Conservation (phyloP, 2,888 invertebrate genomes). For the Aromia moschata region DNA sequence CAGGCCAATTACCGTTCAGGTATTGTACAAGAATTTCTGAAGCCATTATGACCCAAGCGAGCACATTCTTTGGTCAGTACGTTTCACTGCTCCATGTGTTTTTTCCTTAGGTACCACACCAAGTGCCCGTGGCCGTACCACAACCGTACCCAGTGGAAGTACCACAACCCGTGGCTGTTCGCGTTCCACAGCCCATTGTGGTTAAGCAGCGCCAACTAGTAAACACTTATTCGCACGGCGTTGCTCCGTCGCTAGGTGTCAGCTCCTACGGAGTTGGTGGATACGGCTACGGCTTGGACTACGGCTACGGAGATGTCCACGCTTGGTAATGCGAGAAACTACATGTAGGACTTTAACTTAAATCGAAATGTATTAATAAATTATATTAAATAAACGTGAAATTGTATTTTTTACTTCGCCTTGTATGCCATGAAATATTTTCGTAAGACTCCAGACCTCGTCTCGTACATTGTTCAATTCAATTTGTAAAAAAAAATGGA, state of each 20-base stretch:
- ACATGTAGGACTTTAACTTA: not conserved
- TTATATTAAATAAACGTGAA: not conserved
- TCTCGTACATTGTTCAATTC: too few species aligned
- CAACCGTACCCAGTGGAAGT: constrained; percentile 47
- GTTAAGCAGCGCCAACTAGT: constrained; percentile 5
- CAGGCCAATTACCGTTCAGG: constrained; percentile 48
- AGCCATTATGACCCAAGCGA: too few species aligned
- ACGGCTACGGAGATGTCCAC: not conserved
- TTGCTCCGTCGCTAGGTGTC: not conserved
- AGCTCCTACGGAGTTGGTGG: not conserved
- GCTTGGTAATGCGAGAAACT: not conserved
- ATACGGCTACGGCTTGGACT: not conserved
- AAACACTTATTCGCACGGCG: not conserved
- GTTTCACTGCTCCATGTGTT: not conserved
- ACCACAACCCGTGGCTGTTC: constrained; percentile 47
- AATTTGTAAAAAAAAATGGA: too few species aligned
- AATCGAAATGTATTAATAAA: not conserved
- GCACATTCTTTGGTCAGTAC: too few species aligned
- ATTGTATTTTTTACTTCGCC: too few species aligned
- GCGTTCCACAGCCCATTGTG: constrained; percentile 39
- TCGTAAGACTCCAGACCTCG: too few species aligned
- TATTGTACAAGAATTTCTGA: too few species aligned
- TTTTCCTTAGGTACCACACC: constrained; percentile 38
- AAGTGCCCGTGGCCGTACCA: constrained; percentile 46
- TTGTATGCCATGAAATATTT: too few species aligned